Evolutionary conservation across 2,888 invertebrate genomes (phyloP).

Genomic region (Sialis lutaria): DNA sequence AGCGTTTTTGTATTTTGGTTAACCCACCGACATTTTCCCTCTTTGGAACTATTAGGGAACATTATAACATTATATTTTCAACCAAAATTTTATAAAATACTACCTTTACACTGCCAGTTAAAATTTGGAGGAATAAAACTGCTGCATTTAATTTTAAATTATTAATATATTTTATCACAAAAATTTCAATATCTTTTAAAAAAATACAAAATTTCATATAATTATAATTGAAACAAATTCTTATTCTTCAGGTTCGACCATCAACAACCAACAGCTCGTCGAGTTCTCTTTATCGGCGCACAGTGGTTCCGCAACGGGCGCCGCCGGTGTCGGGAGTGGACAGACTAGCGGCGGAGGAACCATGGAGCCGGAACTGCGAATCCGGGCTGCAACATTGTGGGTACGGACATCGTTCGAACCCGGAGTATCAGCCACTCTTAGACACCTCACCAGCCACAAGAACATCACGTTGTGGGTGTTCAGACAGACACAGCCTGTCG

Average conservation of each 20-base stretch:
- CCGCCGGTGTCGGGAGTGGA: slow-evolving; percentile 18
- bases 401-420: slow-evolving; percentile 41
- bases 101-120: no score
- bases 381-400: slow-evolving; percentile 67
- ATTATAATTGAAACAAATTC: slow-evolving; percentile 4
- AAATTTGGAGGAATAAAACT: no score
- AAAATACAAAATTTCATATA: neutral
- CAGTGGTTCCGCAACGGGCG: slow-evolving; percentile 21
- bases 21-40: no score
- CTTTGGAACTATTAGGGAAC: no score
- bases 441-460: slow-evolving; percentile 18
- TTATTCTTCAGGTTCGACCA: slow-evolving; percentile 48
- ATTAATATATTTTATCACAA: no score
- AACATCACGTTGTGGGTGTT: slow-evolving; percentile 56
- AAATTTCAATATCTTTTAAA: no score
- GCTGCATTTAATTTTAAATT: no score
- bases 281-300: slow-evolving; percentile 53
- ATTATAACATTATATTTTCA: no score
- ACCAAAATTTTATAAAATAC: no score
- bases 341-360: slow-evolving; percentile 27
- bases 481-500: slow-evolving; percentile 25
- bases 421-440: slow-evolving; percentile 14
- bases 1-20: no score
- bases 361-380: slow-evolving; percentile 40
- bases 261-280: slow-evolving; percentile 70